Base-by-base conservation (phyloP, 1,140 invertebrate species). In the Drosophila jambulina region DNA sequence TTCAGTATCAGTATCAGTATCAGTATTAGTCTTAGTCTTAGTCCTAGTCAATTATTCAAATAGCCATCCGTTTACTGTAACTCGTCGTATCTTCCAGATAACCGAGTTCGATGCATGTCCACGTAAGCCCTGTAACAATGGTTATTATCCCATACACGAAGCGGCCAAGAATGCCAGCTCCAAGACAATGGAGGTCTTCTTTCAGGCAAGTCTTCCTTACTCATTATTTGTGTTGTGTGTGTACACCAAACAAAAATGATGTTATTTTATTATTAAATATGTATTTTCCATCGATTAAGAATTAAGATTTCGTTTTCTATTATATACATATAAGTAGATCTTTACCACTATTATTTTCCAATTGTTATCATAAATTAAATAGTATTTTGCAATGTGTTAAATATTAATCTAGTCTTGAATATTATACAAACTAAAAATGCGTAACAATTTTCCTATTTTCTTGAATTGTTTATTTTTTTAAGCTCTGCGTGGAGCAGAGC, bases 131-230 rank as follows among this genome's bases (percentile, higher is more conserved):
- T 97, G 97, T 93, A 96, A 97, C 91, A 96, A 97, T 93, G 97
- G 97, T 13, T 97, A 96, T 92, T 97, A 97, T 93, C 96, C 97
- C 4, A 97, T 98, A 67, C 97, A 98, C 91, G 95, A 97, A 79
- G 97, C 97, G 6, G 97, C 97, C 9, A 97, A 97, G 91, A 97
- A 97, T 91, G 97, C 97, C 43, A 97, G 97, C 13, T 96, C 96
- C 0, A 95, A 95, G 77, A 97, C 97, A 29, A 95, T 98, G 95
- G 96, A 97, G 91, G 95, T 96, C 23, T 94, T 96, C 57, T 94
- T 96, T 46, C 94, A 95, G 86, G 92, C 87, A 84, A 92, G 91
- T 91, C 56, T 46, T 54, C 10, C n/a, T 25, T 38, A 6, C 0
- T 36, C 19, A 19, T 0, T 54, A 23, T 54, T 36, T 36, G 23